These are phyloP conservation scores for Bicyclus anynana DNA, from an alignment of 1,140 invertebrate species.

Conservation along the genomic window DNA sequence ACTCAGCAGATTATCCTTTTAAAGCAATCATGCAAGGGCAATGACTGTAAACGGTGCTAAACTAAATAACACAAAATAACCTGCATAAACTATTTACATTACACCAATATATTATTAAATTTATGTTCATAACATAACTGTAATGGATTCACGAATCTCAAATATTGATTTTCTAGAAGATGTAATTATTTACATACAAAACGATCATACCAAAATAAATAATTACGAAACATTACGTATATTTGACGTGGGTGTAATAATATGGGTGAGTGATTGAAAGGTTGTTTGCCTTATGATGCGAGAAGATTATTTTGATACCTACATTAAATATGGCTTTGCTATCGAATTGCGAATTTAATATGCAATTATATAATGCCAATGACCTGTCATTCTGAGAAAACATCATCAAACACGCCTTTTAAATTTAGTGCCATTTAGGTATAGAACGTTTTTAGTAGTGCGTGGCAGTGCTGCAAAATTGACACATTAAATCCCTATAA, in stretches of 20 bases:
- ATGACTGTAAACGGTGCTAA: not conserved
- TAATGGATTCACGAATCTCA: not conserved
- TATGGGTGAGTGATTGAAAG: not conserved
- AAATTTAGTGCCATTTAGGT: too few species aligned
- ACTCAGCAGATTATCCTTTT: too few species aligned
- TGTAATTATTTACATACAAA: not conserved
- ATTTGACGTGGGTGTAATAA: not conserved
- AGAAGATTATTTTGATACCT: conserved; percentile 6
- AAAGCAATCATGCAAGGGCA: not conserved
- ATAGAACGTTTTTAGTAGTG: too few species aligned
- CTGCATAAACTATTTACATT: not conserved
- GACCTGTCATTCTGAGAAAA: too few species aligned
- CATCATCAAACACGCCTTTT: too few species aligned
- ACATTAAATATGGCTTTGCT: not conserved
- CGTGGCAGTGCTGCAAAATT: too few species aligned
- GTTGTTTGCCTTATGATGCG: conserved; percentile 8
- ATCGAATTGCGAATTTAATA: not conserved
- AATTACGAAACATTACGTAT: not conserved
- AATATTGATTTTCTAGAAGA: not conserved
- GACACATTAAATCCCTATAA: too few species aligned
- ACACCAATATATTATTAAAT: not conserved
- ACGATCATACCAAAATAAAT: not conserved
- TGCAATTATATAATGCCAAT: too few species aligned
- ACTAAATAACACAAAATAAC: too few species aligned
- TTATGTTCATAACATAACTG: not conserved